A percentile compares a stretch with the other conserved stretches of the same genome.
Evolutionary conservation across 2,113 vertebrate species (phyloP).

Genomic region (Semicossyphus pulcher): DNA sequence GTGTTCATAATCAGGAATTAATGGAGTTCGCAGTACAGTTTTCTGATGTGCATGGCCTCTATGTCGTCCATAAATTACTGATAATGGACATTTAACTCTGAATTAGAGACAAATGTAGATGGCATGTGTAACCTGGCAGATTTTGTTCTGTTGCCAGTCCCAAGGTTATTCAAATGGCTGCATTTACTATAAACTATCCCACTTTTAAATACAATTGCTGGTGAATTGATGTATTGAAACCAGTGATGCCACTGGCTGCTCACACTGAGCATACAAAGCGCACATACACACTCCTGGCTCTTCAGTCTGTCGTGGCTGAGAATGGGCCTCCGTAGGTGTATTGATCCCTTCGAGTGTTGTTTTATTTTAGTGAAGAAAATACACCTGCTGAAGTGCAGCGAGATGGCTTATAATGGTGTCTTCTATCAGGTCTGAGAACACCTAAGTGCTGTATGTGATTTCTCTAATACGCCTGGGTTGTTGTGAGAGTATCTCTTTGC

Average conservation of each 20-base stretch:
- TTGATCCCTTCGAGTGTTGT: not conserved
- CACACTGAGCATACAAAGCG: not conserved
- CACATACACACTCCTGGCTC: not conserved
- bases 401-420: not conserved
- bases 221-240: not conserved
- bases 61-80: too few relatives aligned
- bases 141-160: not conserved
- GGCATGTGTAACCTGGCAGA: too few relatives aligned
- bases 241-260: not conserved
- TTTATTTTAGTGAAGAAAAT: too few relatives aligned
- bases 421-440: not conserved
- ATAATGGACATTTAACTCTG: too few relatives aligned
- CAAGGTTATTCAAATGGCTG: not conserved
- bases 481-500: not conserved
- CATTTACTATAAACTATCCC: not conserved
- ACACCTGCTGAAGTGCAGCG: not conserved
- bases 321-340: slow-evolving; percentile 2
- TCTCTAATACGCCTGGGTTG: not conserved
- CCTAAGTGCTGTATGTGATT: not conserved
- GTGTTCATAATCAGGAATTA: too few relatives aligned
- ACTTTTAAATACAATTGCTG: not conserved
- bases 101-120: too few relatives aligned
- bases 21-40: too few relatives aligned
- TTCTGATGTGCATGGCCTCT: too few relatives aligned
- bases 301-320: not conserved